Evolutionary conservation across 2,797 vertebrate species (phyloP), one percentile per base, ranked within the genome.

Genomic region (Schizopygopsis pylzovi): DNA sequence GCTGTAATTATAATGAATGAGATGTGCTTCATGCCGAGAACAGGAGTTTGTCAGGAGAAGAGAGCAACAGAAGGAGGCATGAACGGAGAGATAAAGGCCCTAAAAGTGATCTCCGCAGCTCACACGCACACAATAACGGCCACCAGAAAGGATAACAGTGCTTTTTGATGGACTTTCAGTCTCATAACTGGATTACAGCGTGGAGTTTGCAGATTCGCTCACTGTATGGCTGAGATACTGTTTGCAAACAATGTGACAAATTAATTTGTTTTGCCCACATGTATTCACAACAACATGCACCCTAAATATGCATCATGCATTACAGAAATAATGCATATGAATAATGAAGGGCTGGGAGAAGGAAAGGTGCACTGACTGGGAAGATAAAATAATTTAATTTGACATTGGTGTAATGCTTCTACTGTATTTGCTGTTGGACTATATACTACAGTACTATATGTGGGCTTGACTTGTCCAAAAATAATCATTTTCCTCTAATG

Each of bases 1-100:
- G 94, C 92, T 92, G 94, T 94, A 95, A 95, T 95, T 94, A 94
- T 92, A 94, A 95, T 95, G 94, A 95, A 95, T 94, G 94, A 94
- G 94, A 91, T 90, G 87, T 90, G 90, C 89, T 72, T 37, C 43
- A 92, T 82, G 91, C 90, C 90, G 90, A 91, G 92, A 90, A 88
- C 87, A 90, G 88, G 63, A 37, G 63, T 67, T 67, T 7, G 28
- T 37, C 63, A 67, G 63, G 91, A 86, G 89, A 85, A 91, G 91
- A 91, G 91, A 90, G 91, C 87, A 83, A 89, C 87, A 90, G 92
- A 93, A 93, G 92, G 91, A 94, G 92, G 92, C 92, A 93, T 94
- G 93, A 93, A 91, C 91, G 73, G 87, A 91, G 88, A 93, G 94
- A 94, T 93, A 93, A 94, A 95, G 90, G 41, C 65, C 45, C 65